These are phyloP conservation scores for Scaptomyza polygonia DNA, from an alignment of 2,888 invertebrate species.

Conservation along the genomic window DNA sequence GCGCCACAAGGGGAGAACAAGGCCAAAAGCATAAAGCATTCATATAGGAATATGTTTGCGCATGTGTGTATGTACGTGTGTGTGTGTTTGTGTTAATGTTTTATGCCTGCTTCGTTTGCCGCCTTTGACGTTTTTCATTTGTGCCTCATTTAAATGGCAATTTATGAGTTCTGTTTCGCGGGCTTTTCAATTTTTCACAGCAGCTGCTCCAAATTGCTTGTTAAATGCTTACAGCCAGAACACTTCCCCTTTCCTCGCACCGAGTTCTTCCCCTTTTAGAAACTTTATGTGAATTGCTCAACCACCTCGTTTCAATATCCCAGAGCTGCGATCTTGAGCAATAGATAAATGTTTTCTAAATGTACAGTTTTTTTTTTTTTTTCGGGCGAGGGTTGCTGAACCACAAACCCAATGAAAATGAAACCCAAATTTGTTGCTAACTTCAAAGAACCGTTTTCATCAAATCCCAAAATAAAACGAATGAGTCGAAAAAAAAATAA, in stretches of 20 bases:
- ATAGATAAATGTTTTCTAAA: conserved; percentile 67
- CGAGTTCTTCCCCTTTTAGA: not conserved
- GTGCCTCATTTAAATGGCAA: conserved; percentile 80
- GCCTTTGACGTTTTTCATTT: conserved; percentile 65
- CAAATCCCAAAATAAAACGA: conserved; percentile 23
- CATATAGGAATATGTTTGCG: conserved; percentile 17
- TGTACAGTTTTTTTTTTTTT: conserved; percentile 32
- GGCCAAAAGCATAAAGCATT: conserved; percentile 39
- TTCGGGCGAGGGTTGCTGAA: conserved; percentile 48
- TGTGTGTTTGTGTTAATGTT: not conserved
- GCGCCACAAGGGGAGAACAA: conserved; percentile 13
- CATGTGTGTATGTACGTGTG: conserved; percentile 3
- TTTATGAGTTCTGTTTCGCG: conserved; percentile 68
- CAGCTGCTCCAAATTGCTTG: conserved; percentile 77
- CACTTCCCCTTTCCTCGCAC: not conserved
- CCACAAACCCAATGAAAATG: conserved; percentile 64
- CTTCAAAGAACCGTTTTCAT: conserved; percentile 60
- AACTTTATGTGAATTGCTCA: not conserved
- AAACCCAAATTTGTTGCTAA: conserved; percentile 55
- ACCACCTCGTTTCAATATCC: conserved; percentile 12
- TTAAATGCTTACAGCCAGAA: conserved; percentile 58
- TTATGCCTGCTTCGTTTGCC: conserved; percentile 24
- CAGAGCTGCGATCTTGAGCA: conserved; percentile 56
- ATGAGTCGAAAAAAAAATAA: not conserved
- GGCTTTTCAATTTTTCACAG: conserved; percentile 65